Conservation (phyloP, 2,888 invertebrate genomes). For the Pandemis corylana region DNA sequence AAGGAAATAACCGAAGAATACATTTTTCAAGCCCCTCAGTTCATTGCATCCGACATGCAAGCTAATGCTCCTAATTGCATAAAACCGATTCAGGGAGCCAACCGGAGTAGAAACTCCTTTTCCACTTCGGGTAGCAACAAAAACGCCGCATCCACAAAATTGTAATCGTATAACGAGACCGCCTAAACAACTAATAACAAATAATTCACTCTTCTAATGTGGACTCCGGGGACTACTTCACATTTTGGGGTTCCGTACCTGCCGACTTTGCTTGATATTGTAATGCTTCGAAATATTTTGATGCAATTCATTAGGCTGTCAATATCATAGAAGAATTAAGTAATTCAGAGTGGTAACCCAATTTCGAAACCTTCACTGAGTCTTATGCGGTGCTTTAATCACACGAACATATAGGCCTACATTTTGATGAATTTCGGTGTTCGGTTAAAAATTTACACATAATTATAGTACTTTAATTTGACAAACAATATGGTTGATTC, state of each 20-base stretch:
- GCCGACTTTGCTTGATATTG: neutral
- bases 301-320: too few species aligned
- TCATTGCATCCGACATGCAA: slow-evolving; percentile 59
- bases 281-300: too few species aligned
- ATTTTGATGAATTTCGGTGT: too few species aligned
- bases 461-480: too few species aligned
- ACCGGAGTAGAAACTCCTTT: slow-evolving; percentile 74
- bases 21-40: slow-evolving; percentile 48
- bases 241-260: slow-evolving; percentile 46
- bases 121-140: slow-evolving; percentile 64
- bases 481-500: too few species aligned
- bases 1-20: slow-evolving; percentile 34
- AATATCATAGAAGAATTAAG: too few species aligned
- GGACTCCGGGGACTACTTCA: slow-evolving; percentile 47
- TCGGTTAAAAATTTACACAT: too few species aligned
- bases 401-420: too few species aligned
- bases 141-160: slow-evolving; percentile 68
- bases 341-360: too few species aligned
- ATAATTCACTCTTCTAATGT: slow-evolving; percentile 71
- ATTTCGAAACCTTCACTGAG: too few species aligned
- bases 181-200: slow-evolving; percentile 70
- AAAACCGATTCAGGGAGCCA: slow-evolving; percentile 72
- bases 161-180: slow-evolving; percentile 69
- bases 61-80: slow-evolving; percentile 71
- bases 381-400: too few species aligned